Percentiles rank a stretch among this genome's conserved stretches.
These are phyloP conservation scores for Phycodurus eques DNA, from an alignment of 2,113 vertebrate genomes.

Conservation along the genomic window DNA sequence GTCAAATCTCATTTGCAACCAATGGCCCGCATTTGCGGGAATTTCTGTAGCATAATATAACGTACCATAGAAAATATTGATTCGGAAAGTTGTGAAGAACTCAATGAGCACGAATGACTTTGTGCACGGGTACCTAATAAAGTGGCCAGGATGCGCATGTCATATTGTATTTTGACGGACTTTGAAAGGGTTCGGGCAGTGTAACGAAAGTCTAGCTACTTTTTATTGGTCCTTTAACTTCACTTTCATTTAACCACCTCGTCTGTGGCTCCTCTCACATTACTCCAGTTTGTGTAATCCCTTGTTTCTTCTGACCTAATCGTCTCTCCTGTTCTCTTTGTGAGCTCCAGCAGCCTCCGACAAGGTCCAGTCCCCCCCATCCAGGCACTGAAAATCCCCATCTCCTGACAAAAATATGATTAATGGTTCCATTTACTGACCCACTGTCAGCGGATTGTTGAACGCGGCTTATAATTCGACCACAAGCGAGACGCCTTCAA, in stretches of 20 bases:
- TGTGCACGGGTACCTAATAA: not conserved
- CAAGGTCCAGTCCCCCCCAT: conserved; percentile 34
- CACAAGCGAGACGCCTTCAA: conserved; percentile 30
- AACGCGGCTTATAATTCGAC: conserved; percentile 38
- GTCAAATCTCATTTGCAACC: too few relatives aligned
- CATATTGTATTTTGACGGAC: not conserved
- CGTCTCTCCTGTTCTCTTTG: conserved; percentile 40
- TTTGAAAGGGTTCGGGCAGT: not conserved
- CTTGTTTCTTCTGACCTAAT: conserved; percentile 56
- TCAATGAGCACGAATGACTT: not conserved
- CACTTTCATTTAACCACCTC: conserved; percentile 31
- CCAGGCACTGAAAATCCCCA: conserved; percentile 30
- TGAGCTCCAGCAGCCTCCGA: conserved; percentile 41
- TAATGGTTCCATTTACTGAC: conserved; percentile 58
- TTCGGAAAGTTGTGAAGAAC: too few relatives aligned
- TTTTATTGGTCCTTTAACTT: not conserved
- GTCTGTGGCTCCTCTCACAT: conserved; percentile 11
- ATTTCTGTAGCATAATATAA: too few relatives aligned
- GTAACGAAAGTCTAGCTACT: not conserved
- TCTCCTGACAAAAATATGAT: conserved; percentile 47
- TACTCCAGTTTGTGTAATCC: conserved; percentile 48
- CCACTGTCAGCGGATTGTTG: conserved; percentile 41
- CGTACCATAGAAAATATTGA: too few relatives aligned
- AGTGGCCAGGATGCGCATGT: not conserved
- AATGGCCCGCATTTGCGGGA: too few relatives aligned